A percentile compares a stretch with the other conserved stretches of the same genome.
Conservation (phyloP, 2,113 vertebrate species). For the Hymenochirus boettgeri region DNA sequence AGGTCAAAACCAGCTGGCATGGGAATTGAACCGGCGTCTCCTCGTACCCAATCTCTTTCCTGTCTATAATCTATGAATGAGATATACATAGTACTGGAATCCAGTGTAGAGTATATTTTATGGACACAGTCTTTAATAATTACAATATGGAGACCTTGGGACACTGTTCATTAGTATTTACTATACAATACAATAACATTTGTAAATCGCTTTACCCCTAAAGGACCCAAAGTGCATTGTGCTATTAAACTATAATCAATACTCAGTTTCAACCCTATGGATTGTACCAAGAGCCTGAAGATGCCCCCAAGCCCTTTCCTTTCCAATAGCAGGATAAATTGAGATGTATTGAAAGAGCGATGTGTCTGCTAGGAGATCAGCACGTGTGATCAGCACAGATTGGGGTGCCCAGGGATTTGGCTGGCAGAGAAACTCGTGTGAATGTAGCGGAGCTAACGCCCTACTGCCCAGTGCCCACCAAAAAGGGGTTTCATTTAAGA, state of each 20-base stretch:
- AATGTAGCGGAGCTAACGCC: slow-evolving; percentile 16
- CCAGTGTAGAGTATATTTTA: too few relatives aligned
- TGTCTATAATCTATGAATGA: too few relatives aligned
- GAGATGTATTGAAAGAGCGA: slow-evolving; percentile 23
- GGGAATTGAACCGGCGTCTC: too few relatives aligned
- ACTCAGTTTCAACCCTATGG: background rate
- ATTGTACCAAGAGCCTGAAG: background rate
- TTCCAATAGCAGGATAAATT: slow-evolving; percentile 16
- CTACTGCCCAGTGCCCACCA: slow-evolving; percentile 18
- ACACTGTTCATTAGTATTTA: too few relatives aligned
- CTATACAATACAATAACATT: too few relatives aligned
- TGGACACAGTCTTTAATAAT: too few relatives aligned
- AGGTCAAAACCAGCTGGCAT: too few relatives aligned
- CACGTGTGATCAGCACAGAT: slow-evolving; percentile 16
- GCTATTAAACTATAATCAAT: background rate
- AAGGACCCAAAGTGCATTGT: too few relatives aligned
- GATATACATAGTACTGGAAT: too few relatives aligned
- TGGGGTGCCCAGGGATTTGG: slow-evolving; percentile 16
- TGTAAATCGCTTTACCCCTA: too few relatives aligned
- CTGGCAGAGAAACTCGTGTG: slow-evolving; percentile 15
- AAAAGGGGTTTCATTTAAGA: slow-evolving; percentile 7
- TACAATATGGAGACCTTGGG: too few relatives aligned
- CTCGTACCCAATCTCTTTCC: too few relatives aligned
- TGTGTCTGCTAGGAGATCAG: slow-evolving; percentile 24
- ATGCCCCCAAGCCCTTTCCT: slow-evolving; percentile 3